These are phyloP conservation scores for Polyploca ridens DNA, from an alignment of 2,888 invertebrate species.

Conservation along the genomic window DNA sequence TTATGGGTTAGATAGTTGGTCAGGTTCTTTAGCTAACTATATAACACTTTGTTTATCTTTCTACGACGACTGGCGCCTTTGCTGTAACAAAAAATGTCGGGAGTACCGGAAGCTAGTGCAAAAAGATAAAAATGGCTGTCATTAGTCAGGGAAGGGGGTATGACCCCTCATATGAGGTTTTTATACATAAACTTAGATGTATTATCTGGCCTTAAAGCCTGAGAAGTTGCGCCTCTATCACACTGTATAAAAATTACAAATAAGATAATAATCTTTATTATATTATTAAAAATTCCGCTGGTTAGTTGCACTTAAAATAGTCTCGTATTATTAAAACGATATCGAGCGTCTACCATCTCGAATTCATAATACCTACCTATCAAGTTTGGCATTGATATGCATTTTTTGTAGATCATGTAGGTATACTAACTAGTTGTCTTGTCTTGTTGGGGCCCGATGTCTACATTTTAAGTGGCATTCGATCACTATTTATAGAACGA, in stretches of 20 bases:
- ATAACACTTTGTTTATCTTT: too few species aligned
- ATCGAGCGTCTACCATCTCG: constrained; percentile 7
- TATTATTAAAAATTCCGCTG: not conserved
- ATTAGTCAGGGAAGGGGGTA: too few species aligned
- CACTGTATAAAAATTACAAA: not conserved
- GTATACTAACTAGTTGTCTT: not conserved
- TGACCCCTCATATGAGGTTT: too few species aligned
- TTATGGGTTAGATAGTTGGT: too few species aligned
- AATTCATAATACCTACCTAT: constrained; percentile 12
- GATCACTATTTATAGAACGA: not conserved
- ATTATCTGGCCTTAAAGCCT: too few species aligned
- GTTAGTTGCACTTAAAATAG: not conserved
- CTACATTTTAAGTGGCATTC: not conserved
- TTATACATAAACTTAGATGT: too few species aligned
- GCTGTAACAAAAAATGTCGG: too few species aligned
- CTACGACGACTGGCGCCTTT: too few species aligned
- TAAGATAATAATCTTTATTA: not conserved
- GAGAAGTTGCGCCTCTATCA: too few species aligned
- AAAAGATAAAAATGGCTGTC: too few species aligned
- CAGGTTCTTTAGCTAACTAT: too few species aligned
- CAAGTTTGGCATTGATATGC: constrained; percentile 10
- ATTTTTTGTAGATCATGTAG: constrained; percentile 2
- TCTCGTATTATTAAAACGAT: constrained; percentile 1
- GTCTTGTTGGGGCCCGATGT: constrained; percentile 4
- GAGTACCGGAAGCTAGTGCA: too few species aligned